These are phyloP conservation scores for Scaptomyza flava DNA, from an alignment of 2,888 invertebrate species.

Conservation along the genomic window DNA sequence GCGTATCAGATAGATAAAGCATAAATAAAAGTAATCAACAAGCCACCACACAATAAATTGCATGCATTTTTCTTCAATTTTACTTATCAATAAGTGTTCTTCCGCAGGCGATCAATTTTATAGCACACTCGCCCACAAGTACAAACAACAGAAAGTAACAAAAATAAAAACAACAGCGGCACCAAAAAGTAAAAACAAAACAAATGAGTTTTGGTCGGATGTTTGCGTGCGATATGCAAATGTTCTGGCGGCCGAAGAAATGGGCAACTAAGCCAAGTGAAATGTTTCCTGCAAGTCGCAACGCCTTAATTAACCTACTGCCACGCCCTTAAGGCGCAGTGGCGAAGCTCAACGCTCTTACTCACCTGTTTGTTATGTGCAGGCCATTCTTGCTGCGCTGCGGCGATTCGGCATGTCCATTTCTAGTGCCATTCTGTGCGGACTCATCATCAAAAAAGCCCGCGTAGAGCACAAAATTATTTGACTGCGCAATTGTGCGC, in stretches of 20 bases:
- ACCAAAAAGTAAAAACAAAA: constrained; percentile 10
- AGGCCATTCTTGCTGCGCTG: constrained; percentile 69
- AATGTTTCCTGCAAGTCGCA: constrained; percentile 72
- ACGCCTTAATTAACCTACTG: constrained; percentile 62
- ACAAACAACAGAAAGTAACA: constrained; percentile 12
- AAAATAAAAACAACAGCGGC: not conserved
- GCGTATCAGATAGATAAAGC: not conserved
- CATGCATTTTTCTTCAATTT: constrained; percentile 34
- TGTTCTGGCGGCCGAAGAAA: constrained; percentile 53
- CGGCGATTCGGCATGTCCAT: constrained; percentile 54
- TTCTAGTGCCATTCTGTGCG: constrained; percentile 44
- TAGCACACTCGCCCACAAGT: constrained; percentile 30
- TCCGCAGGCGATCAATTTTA: constrained; percentile 56
- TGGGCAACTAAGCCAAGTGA: constrained; percentile 76
- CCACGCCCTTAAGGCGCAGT: constrained; percentile 9
- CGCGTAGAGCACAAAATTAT: constrained; percentile 94
- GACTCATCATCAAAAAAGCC: constrained; percentile 88
- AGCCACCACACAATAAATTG: constrained; percentile 45
- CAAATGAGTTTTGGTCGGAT: constrained; percentile 46
- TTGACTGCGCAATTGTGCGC: constrained; percentile 91
- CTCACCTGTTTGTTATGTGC: constrained; percentile 83
- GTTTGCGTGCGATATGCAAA: constrained; percentile 78
- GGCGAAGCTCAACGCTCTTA: constrained; percentile 10
- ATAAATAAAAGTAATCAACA: constrained; percentile 46
- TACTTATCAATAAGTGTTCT: constrained; percentile 55